Evolutionary conservation across 2,797 vertebrate genomes (phyloP).

Genomic region (Okamejei kenojei): DNA sequence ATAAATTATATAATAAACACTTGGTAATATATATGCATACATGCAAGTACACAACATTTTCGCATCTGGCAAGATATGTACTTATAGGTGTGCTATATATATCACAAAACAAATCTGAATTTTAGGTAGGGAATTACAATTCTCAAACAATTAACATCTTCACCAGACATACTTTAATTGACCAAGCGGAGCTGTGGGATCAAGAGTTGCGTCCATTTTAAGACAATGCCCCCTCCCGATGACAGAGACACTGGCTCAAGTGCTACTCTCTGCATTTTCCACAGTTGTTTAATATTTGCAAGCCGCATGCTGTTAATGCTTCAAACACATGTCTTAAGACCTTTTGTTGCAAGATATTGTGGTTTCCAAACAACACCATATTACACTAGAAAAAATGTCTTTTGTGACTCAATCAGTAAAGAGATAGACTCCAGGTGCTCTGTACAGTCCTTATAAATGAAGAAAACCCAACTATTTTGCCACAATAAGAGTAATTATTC

Average conservation of each 20-base stretch:
- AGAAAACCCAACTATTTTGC: slow-evolving; percentile 29
- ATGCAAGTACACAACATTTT: slow-evolving; percentile 28
- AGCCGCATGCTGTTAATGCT: slow-evolving; percentile 25
- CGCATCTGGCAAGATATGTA: neutral
- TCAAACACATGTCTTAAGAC: slow-evolving; percentile 18
- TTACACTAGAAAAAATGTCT: slow-evolving; percentile 22
- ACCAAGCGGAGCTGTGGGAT: slow-evolving; percentile 2
- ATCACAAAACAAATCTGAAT: neutral
- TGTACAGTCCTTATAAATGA: slow-evolving; percentile 34
- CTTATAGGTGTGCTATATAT: slow-evolving; percentile 10
- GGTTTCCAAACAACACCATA: neutral
- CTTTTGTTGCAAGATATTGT: slow-evolving; percentile 30
- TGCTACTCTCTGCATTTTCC: slow-evolving; percentile 3
- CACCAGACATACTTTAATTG: neutral
- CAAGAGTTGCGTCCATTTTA: neutral
- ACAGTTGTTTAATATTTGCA: slow-evolving; percentile 19
- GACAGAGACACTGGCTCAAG: neutral
- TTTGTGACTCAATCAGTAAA: slow-evolving; percentile 24
- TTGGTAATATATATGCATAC: neutral
- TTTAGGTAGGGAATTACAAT: neutral
- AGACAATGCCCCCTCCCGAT: neutral
- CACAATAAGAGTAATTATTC: slow-evolving; percentile 30
- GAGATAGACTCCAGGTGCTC: slow-evolving; percentile 32
- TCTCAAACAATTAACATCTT: neutral
- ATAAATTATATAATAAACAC: neutral